phyloP scores from a whole-genome alignment of 2,888 invertebrate species.

The Troides aeacus region DNA sequence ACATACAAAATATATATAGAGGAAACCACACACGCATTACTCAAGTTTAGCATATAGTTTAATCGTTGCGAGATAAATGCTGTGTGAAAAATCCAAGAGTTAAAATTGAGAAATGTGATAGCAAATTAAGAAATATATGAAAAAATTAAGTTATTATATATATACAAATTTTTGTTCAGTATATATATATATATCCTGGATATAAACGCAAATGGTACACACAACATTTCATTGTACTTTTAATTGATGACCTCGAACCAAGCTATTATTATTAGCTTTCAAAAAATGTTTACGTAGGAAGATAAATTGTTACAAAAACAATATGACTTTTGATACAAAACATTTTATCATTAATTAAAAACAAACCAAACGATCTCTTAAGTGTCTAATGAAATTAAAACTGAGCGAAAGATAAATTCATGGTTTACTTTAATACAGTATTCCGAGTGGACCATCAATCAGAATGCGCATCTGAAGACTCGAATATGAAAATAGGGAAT shows the following conservation, averaged over 20 bases:
- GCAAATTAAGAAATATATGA: no score
- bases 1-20: neutral
- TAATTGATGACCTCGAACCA: no score
- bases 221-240: no score
- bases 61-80: no score
- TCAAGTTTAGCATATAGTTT: no score
- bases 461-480: constrained; percentile 36
- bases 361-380: constrained; percentile 18
- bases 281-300: neutral
- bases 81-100: no score
- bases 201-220: no score
- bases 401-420: constrained; percentile 12
- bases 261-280: neutral
- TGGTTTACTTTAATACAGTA: constrained; percentile 33
- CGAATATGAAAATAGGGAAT: constrained; percentile 39
- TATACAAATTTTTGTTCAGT: no score
- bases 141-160: no score
- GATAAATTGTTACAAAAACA: neutral
- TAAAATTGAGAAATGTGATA: no score
- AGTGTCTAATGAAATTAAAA: constrained; percentile 1
- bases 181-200: no score
- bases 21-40: no score
- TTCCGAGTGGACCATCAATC: constrained; percentile 34
- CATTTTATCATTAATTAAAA: neutral
- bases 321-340: neutral